Evolutionary conservation across 1,140 invertebrate species (phyloP), one percentile per base, ranked within the genome.

Genomic region (Hetaerina americana): DNA sequence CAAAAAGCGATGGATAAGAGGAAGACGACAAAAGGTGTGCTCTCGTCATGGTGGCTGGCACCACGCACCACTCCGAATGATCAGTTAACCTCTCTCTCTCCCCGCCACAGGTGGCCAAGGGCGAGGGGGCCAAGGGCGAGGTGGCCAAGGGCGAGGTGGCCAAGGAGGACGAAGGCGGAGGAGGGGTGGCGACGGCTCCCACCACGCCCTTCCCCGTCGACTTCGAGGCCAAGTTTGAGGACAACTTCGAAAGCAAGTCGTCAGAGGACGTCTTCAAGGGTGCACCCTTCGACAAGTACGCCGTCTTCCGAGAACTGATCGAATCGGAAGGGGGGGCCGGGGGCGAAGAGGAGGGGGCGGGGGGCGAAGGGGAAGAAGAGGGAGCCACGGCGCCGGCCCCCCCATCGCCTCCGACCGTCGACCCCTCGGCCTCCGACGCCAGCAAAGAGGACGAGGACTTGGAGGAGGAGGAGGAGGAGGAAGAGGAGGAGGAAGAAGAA

Each of bases 281-380:
- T 57, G 77, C 82, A 31, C 81, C 82, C 5, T 86, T 87, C 74
- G 92, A 94, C 77, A 87, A 91, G 73, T 94, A 94, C 78, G 92
- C 92, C 0, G 92, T 91, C 0, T 94, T 94, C 77, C 83, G 92
- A 73, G 92, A 94, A 82, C 85, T 94, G 70, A 75, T 75, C 15
- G 40, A 57, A 12, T 57, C 40, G 22, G 40, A 57, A 12, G 40
- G 3, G 66, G 70, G 72, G 49, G 73, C 75, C 40, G 76, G 76
- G 67, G 74, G 73, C 66, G 70, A 73, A 66, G 73, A 76, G 49
- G 76, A 77, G 67, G 74, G 73, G 40, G 75, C 67, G 1, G 25
- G 67, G 18, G 1, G 67, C 6, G 18, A 68, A 26, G 24, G 6
- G 27, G 67, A 68, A 68, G 67, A 68, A 1, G 26, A 68, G 57